Evolutionary conservation across 2,113 vertebrate genomes (phyloP).

Genomic region (Talpa occidentalis): DNA sequence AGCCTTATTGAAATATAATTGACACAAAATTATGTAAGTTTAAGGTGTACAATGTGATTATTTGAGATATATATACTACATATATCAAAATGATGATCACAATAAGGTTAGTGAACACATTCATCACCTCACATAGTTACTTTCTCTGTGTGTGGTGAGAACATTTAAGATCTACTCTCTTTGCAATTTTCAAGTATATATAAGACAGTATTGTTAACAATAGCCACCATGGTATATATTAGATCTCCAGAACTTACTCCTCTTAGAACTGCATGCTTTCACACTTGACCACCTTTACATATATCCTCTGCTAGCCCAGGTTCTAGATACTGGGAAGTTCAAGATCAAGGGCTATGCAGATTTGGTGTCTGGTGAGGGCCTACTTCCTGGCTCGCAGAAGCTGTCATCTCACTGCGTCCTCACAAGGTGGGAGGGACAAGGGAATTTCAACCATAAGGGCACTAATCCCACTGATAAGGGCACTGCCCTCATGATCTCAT

Average conservation of each 20-base stretch:
- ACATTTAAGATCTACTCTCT: neutral
- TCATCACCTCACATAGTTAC: neutral
- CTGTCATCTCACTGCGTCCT: neutral
- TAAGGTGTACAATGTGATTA: neutral
- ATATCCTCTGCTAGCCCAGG: neutral
- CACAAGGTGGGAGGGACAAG: neutral
- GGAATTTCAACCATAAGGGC: neutral
- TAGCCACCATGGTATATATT: neutral
- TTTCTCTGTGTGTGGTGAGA: neutral
- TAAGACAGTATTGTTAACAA: neutral
- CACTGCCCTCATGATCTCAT: neutral
- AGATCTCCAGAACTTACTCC: neutral
- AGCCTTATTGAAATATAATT: neutral
- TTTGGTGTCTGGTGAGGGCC: neutral
- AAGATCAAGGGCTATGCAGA: neutral
- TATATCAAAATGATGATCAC: neutral
- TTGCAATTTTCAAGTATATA: neutral
- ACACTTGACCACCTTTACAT: neutral
- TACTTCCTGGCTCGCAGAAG: neutral
- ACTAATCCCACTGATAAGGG: neutral
- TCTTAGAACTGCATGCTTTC: neutral
- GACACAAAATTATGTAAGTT: neutral
- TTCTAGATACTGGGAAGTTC: neutral
- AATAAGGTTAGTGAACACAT: neutral
- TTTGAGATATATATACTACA: neutral